Evolutionary conservation across 1,140 invertebrate species (phyloP).

Genomic region (Lepidurus arcticus): DNA sequence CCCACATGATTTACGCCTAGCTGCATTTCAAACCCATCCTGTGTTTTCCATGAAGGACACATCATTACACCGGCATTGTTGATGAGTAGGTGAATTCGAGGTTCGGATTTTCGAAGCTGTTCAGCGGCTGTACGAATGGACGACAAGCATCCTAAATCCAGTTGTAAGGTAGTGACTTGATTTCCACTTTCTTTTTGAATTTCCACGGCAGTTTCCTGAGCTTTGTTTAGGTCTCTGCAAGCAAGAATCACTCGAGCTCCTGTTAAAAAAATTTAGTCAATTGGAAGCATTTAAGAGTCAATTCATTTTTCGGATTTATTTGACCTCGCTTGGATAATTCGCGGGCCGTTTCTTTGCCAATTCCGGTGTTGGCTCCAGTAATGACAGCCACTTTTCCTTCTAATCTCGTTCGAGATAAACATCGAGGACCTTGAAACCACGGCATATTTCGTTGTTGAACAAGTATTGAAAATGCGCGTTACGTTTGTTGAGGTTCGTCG

Average conservation of each 20-base stretch:
- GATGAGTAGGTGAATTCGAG: conserved; percentile 31
- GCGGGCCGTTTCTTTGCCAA: conserved; percentile 53
- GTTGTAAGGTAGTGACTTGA: conserved; percentile 40
- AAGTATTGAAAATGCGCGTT: no score
- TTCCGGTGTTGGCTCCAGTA: conserved; percentile 57
- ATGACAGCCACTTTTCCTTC: conserved; percentile 54
- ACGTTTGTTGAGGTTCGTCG: no score
- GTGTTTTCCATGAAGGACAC: conserved; percentile 40
- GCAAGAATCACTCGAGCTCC: conserved; percentile 51
- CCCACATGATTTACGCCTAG: conserved; percentile 39
- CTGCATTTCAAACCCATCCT: conserved; percentile 48
- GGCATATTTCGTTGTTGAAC: neutral
- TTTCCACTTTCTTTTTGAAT: conserved; percentile 43
- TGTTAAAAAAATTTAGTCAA: conserved; percentile 32
- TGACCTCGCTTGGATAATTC: conserved; percentile 51
- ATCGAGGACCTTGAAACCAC: conserved; percentile 32
- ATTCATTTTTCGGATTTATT: neutral
- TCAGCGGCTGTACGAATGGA: conserved; percentile 45
- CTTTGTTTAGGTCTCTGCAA: conserved; percentile 50
- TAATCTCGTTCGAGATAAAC: conserved; percentile 35
- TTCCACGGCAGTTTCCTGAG: conserved; percentile 44
- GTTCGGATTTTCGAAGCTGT: conserved; percentile 9
- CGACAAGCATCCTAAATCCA: conserved; percentile 43
- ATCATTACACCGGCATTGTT: conserved; percentile 40
- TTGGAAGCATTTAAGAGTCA: no score